Evolutionary conservation across 2,113 vertebrate species (phyloP).

Genomic region (Burhinus oedicnemus): DNA sequence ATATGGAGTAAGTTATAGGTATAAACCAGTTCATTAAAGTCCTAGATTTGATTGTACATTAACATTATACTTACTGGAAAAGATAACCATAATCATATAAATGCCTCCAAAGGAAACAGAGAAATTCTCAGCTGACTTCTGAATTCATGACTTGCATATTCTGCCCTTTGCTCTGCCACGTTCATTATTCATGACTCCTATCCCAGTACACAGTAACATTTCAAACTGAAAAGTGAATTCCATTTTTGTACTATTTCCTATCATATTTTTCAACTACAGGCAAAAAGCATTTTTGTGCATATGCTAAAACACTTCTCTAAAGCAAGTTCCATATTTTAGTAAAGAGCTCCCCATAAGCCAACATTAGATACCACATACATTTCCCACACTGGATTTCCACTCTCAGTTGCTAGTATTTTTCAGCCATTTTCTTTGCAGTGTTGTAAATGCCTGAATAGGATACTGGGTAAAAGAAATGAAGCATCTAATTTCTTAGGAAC

Average conservation of each 20-base stretch:
- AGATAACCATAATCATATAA: background rate
- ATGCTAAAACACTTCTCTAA: background rate
- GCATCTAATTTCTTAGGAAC: background rate
- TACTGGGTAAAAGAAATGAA: background rate
- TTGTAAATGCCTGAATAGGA: background rate
- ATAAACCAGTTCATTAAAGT: background rate
- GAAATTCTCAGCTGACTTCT: background rate
- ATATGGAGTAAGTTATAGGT: background rate
- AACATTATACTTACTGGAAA: background rate
- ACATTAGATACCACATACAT: background rate
- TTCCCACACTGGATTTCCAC: background rate
- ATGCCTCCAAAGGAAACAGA: background rate
- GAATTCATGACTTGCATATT: slow-evolving; percentile 30
- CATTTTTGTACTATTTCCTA: background rate
- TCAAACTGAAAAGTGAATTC: background rate
- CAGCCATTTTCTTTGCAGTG: background rate
- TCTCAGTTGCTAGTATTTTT: background rate
- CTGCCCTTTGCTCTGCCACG: slow-evolving; percentile 8
- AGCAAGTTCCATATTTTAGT: background rate
- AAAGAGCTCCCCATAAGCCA: background rate
- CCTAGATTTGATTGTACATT: background rate
- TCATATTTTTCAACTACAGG: background rate
- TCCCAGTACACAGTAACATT: background rate
- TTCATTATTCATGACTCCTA: background rate
- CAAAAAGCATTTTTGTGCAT: background rate